Conservation (phyloP, 2,113 vertebrate species). For the Oncorhynchus kisutch region DNA sequence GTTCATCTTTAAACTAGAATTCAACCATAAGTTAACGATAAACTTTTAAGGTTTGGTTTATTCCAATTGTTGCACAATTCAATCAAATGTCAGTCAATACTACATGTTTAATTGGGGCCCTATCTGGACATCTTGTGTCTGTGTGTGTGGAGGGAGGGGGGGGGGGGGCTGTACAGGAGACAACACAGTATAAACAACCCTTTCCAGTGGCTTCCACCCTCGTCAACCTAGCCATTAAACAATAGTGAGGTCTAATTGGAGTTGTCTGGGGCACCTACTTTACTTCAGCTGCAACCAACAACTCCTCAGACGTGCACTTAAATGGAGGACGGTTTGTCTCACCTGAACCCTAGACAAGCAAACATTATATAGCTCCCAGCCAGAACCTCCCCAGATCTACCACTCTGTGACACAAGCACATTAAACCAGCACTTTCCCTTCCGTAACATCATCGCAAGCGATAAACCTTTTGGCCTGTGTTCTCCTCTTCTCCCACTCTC, state of each 20-base stretch:
- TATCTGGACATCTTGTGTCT: neutral
- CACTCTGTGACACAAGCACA: neutral
- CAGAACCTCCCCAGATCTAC: neutral
- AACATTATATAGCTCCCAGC: neutral
- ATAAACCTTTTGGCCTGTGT: constrained; percentile 1
- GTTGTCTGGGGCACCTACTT: neutral
- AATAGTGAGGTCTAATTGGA: neutral
- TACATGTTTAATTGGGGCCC: no score
- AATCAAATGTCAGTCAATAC: no score
- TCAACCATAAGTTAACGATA: no score
- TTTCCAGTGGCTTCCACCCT: neutral
- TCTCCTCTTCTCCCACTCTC: neutral
- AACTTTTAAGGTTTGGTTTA: no score
- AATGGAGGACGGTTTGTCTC: neutral
- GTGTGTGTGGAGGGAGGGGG: neutral
- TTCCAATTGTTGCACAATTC: no score
- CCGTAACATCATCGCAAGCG: neutral
- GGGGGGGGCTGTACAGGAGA: neutral
- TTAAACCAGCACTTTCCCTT: constrained; percentile 1
- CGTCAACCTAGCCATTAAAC: neutral
- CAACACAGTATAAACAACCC: neutral
- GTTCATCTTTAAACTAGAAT: no score
- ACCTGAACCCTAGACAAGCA: neutral
- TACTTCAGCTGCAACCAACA: no score
- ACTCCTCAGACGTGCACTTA: neutral